Base-by-base conservation (phyloP, 2,888 invertebrate genomes). In the Patella ulyssiponensis region DNA sequence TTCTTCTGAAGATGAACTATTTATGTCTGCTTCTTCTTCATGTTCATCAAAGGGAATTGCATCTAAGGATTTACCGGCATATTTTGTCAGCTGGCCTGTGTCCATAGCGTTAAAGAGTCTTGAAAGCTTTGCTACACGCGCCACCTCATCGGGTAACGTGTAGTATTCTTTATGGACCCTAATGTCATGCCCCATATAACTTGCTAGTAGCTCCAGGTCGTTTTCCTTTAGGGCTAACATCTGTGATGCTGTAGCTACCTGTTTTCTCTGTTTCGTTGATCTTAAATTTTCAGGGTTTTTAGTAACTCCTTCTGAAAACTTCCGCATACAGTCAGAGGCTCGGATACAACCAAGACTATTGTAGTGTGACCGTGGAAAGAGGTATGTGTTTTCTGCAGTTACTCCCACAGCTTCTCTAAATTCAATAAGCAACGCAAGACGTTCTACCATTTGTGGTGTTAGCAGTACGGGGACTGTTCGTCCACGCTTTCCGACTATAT, bases 121-220 rank as follows among this genome's bases (percentile, higher is more conserved):
- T 15, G 17, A 17, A 17, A 56, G 56, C 17, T 56, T 56, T 56
- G 17, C n/a, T n/a, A 56, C 56, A 15, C 56, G 4, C n/a, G 56
- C 56, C 17, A 56, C 7, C 7, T 56, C 56, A 17, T 56, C n/a
- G 15, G 56, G 56, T 5, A 56, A n/a, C n/a, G 56, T 17, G n/a
- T 56, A 56, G n/a, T 56, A 56, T n/a, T 56, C 56, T n/a, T 56
- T 56, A 56, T 56, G 56, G 15, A 56, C 56, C 56, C 56, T 56
- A 17, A 56, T 56, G 7, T 56, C 56, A n/a, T 56, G 56, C 14
- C 7, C 56, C 56, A 56, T 56, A 56, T 56, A 56, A 56, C 56
- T 56, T 3, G 56, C 56, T n/a, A 56, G 56, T 56, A 56, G n/a
- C 7, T 56, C 56, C 1, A 56, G 9, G 4, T 17, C 56, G 7